phyloP scores from a whole-genome alignment of 1,140 invertebrate species.

The Alviniconcha marisindica region DNA sequence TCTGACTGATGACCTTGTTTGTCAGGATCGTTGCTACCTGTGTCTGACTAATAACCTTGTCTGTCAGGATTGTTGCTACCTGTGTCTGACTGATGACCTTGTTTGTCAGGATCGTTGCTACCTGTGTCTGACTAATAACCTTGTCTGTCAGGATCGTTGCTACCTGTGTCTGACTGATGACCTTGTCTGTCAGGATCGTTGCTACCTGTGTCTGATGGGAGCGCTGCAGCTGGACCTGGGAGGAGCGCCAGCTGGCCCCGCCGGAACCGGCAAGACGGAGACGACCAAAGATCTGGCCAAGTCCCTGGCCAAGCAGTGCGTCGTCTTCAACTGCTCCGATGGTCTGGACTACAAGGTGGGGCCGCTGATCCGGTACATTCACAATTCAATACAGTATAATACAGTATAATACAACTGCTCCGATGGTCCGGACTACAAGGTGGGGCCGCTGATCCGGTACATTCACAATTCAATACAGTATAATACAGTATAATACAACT shows the following conservation, averaged over 20 bases:
- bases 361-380: too few relatives aligned
- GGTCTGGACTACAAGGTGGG: slow-evolving; percentile 89
- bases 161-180: slow-evolving; percentile 56
- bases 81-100: too few relatives aligned
- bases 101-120: not conserved
- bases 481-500: too few relatives aligned
- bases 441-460: slow-evolving; percentile 64
- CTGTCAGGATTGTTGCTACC: too few relatives aligned
- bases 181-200: slow-evolving; percentile 74
- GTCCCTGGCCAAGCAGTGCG: slow-evolving; percentile 90
- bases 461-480: too few relatives aligned
- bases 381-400: too few relatives aligned
- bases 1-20: too few relatives aligned
- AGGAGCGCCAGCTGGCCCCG: slow-evolving; percentile 77
- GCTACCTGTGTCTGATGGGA: slow-evolving; percentile 87
- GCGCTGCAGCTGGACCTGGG: slow-evolving; percentile 90
- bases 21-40: too few relatives aligned
- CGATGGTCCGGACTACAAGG: slow-evolving; percentile 91
- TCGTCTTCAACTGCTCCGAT: slow-evolving; percentile 94
- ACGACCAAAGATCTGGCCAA: slow-evolving; percentile 90
- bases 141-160: not conserved
- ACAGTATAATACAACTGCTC: too few relatives aligned
- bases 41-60: too few relatives aligned
- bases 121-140: slow-evolving; percentile 82
- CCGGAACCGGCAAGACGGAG: slow-evolving; percentile 77